Conservation (phyloP, 2,113 vertebrate genomes). For the Siniperca knerii region DNA sequence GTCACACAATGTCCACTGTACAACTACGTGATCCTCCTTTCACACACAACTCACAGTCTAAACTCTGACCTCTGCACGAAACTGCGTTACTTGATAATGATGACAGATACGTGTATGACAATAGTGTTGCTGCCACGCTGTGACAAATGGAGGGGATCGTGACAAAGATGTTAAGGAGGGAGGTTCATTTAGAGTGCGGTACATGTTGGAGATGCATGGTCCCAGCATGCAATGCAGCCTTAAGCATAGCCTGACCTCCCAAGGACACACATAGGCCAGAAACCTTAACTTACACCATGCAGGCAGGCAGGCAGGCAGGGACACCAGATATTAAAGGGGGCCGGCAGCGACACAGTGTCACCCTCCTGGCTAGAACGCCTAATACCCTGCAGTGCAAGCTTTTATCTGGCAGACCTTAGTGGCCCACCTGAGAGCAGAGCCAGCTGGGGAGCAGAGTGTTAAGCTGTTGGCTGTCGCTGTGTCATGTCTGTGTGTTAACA, state of each 20-base stretch:
- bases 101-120: constrained; percentile 36
- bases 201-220: constrained; percentile 45
- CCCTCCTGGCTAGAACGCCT: constrained; percentile 48
- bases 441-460: constrained; percentile 74
- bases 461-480: constrained; percentile 78
- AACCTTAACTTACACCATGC: constrained; percentile 48
- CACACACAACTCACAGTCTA: constrained; percentile 31
- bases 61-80: constrained; percentile 67
- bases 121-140: constrained; percentile 44
- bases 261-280: constrained; percentile 66
- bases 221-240: constrained; percentile 31
- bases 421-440: constrained; percentile 75
- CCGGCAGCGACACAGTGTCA: constrained; percentile 10
- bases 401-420: constrained; percentile 75
- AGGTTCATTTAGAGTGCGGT: constrained; percentile 43
- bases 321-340: constrained; percentile 46
- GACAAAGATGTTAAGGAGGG: constrained; percentile 62
- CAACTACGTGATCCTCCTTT: constrained; percentile 37
- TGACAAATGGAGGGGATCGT: constrained; percentile 61
- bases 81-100: constrained; percentile 62
- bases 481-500: constrained; percentile 77
- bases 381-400: constrained; percentile 60
- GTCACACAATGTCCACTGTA: constrained; percentile 15
- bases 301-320: constrained; percentile 5
- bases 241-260: constrained; percentile 61